phyloP scores from a whole-genome alignment of 2,113 vertebrate genomes.

The Fregetta grallaria region DNA sequence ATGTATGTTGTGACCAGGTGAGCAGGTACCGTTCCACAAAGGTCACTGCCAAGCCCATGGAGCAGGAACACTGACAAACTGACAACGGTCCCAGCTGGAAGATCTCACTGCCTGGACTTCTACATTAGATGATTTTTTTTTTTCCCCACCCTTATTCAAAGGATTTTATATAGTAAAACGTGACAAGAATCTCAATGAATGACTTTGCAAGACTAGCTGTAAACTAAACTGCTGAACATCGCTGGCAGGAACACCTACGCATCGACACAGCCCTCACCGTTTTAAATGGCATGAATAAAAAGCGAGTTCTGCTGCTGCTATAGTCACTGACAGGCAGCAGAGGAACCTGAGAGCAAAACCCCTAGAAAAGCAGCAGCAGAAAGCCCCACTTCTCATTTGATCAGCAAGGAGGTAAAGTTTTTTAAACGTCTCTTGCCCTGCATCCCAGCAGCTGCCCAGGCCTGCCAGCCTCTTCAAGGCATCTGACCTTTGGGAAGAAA shows the following conservation, averaged over 20 bases:
- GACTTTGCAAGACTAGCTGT: not conserved
- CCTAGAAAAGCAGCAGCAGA: not conserved
- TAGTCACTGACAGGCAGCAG: not conserved
- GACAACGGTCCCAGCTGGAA: not conserved
- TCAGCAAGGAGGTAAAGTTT: not conserved
- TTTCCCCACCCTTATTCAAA: not conserved
- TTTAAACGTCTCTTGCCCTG: not conserved
- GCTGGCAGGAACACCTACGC: not conserved
- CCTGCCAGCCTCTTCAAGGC: not conserved
- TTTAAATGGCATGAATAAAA: not conserved
- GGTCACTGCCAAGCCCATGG: not conserved
- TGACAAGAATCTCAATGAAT: not conserved
- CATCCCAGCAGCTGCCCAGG: not conserved
- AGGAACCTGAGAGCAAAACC: not conserved
- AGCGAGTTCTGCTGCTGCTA: not conserved
- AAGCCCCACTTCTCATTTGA: not conserved
- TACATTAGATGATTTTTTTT: not conserved
- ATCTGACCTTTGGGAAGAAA: not conserved
- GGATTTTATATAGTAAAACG: not conserved
- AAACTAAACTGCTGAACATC: not conserved
- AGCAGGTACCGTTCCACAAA: not conserved
- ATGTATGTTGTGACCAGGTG: not conserved
- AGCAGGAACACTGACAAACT: not conserved
- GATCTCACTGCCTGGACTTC: not conserved
- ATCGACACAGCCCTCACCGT: rapidly evolving